phyloP scores from a whole-genome alignment of 2,888 invertebrate genomes.

The Orthonychiurus folsomi region DNA sequence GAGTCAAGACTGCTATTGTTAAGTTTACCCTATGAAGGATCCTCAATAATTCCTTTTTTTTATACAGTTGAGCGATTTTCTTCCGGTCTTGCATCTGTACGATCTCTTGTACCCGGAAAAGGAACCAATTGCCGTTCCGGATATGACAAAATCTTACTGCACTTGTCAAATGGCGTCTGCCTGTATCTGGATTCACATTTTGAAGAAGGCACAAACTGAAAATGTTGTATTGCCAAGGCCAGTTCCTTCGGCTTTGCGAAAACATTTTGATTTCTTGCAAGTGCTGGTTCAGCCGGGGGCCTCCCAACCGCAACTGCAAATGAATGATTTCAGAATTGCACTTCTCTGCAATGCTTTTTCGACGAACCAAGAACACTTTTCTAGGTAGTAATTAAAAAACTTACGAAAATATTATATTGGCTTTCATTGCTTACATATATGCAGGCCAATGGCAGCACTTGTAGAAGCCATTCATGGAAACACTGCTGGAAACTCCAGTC shows the following conservation, averaged over 20 bases:
- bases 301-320: constrained; percentile 52
- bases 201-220: constrained; percentile 85
- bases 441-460: constrained; percentile 79
- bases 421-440: constrained; percentile 9
- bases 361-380: constrained; percentile 83
- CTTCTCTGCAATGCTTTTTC: constrained; percentile 91
- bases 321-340: constrained; percentile 84
- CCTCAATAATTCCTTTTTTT: constrained; percentile 28
- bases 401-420: neutral
- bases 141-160: constrained; percentile 73
- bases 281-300: constrained; percentile 31
- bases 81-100: constrained; percentile 81
- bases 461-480: constrained; percentile 71
- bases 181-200: constrained; percentile 92
- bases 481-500: constrained; percentile 12
- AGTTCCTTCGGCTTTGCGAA: constrained; percentile 69
- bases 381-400: constrained; percentile 42
- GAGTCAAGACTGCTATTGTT: constrained; percentile 41
- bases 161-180: constrained; percentile 88
- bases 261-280: constrained; percentile 63
- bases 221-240: constrained; percentile 64
- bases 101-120: constrained; percentile 75
- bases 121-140: constrained; percentile 79
- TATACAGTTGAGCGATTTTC: constrained; percentile 64
- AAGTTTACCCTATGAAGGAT: neutral